Evolutionary conservation across 1,140 invertebrate species (phyloP).

Genomic region (Pachyrhynchus sulphureomaculatus): DNA sequence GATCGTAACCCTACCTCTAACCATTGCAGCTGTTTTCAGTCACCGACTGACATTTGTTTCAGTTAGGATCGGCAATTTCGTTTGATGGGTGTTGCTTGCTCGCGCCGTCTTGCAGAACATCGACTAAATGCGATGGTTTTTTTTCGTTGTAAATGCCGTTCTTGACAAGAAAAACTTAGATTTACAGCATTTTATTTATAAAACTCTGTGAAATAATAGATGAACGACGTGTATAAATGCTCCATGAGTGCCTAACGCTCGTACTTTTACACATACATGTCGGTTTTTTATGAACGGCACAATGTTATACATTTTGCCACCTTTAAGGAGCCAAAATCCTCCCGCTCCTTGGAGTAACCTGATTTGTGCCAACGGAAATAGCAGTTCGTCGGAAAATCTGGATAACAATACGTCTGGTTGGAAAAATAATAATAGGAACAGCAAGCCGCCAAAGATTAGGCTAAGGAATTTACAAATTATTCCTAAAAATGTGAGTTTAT

Average conservation of each 20-base stretch:
- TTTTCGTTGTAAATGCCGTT: no score
- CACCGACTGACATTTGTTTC: conserved; percentile 12
- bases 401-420: conserved; percentile 18
- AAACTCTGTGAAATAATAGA: no score
- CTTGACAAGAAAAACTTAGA: no score
- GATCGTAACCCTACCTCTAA: conserved; percentile 11
- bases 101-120: not conserved
- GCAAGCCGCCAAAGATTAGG: conserved; percentile 36
- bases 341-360: conserved; percentile 55
- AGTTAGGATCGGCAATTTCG: conserved; percentile 19
- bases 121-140: not conserved
- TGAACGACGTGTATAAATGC: no score
- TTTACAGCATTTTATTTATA: no score
- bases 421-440: conserved; percentile 27
- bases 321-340: conserved; percentile 54
- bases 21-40: conserved; percentile 17
- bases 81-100: not conserved
- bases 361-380: conserved; percentile 21
- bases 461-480: conserved; percentile 37
- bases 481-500: conserved; percentile 37
- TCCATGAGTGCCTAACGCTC: no score
- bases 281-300: conserved; percentile 7
- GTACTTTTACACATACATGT: not conserved
- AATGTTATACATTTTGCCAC: conserved; percentile 55
- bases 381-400: conserved; percentile 3